Percentiles rank a stretch among this genome's conserved stretches.
phyloP scores from a whole-genome alignment of 2,888 invertebrate species.

The Meteorus colon region DNA sequence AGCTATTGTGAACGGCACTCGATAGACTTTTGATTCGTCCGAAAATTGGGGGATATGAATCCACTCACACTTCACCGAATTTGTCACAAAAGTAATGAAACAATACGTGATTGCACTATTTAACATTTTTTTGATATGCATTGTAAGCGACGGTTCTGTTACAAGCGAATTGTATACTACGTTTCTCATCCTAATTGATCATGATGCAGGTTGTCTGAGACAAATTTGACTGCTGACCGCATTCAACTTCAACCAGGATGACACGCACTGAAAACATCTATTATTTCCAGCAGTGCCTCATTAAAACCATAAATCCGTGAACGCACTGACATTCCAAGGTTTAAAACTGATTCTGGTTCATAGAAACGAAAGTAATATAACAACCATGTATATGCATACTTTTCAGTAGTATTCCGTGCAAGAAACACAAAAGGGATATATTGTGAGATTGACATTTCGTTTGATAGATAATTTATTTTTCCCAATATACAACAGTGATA shows the following conservation, averaged over 20 bases:
- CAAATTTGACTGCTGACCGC: conserved; percentile 51
- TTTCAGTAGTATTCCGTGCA: too few relatives aligned
- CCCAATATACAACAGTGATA: too few relatives aligned
- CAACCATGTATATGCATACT: too few relatives aligned
- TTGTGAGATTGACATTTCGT: too few relatives aligned
- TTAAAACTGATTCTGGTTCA: neutral
- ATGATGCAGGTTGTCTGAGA: conserved; percentile 18
- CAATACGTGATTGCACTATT: conserved; percentile 27
- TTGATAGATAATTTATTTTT: too few relatives aligned
- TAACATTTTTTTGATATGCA: conserved; percentile 37
- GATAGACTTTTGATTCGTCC: conserved; percentile 63
- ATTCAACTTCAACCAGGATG: conserved; percentile 44
- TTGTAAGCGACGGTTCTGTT: conserved; percentile 40
- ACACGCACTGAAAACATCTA: conserved; percentile 55
- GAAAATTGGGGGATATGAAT: conserved; percentile 70
- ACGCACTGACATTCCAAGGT: neutral
- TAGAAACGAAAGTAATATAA: too few relatives aligned
- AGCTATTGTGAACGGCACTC: conserved; percentile 48
- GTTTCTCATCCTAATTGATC: conserved; percentile 20
- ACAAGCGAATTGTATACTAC: neutral
- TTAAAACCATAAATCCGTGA: neutral
- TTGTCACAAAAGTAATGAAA: conserved; percentile 41
- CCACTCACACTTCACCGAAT: conserved; percentile 61
- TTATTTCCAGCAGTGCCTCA: conserved; percentile 65
- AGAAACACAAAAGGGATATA: too few relatives aligned